Evolutionary conservation across 2,888 invertebrate species (phyloP), one percentile per base, ranked within the genome.

Genomic region (Meteorus cinctellus): DNA sequence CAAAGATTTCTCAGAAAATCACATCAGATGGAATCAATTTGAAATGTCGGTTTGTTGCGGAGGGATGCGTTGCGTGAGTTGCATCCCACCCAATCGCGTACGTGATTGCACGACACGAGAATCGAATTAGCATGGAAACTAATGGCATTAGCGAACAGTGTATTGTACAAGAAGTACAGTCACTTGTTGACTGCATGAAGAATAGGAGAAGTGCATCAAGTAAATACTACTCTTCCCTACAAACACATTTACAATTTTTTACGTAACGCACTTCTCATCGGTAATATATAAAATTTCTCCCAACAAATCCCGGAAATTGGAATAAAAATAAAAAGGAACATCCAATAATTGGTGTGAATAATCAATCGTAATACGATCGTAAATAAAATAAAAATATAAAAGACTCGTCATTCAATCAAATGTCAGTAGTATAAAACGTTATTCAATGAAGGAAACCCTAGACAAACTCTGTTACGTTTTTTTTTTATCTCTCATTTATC

Each of bases 61-160:
- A 72, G 31, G 72, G 74, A 67, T 74, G 41, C 29, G 45, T 66
- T 73, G 73, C 73, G 73, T 73, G 73, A 74, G 67, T 68, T 74
- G 74, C 74, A 77, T 74, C 70, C 29, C 65, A 63, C 55, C 63
- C 51, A 69, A 74, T 74, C 48, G 74, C 63, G 70, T 68, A 72
- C 16, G 68, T 73, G 69, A 79, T 79, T 76, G 74, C 76, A 72
- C 77, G 75, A 84, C 85, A 84, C 81, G 82, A 79, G 82, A 85
- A 85, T 84, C 78, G 82, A 83, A 85, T 85, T 85, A 85, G 85
- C 85, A 85, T 85, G 79, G 78, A 77, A 79, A 77, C 77, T 75
- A 79, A 75, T 74, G 77, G 77, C 78, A 81, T 78, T 78, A 77
- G 77, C 36, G 48, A 4, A 48, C n/a, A 48, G 48, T 48, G n/a